These are phyloP conservation scores for Mustela lutreola DNA, from an alignment of 2,113 vertebrate species.

Conservation along the genomic window DNA sequence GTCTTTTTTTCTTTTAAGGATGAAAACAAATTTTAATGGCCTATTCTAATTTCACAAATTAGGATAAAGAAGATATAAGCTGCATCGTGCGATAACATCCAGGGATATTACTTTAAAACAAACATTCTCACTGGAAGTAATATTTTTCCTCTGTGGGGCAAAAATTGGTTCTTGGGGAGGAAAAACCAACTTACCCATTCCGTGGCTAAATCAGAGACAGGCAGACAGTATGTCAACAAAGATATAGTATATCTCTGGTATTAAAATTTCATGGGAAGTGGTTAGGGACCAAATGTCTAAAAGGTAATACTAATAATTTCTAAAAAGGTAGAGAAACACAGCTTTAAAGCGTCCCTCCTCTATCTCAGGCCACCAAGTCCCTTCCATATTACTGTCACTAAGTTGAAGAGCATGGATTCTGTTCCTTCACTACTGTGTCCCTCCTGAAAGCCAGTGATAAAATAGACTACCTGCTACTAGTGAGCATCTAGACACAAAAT, in stretches of 20 bases:
- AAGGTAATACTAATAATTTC: background rate
- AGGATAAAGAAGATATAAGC: constrained; percentile 31
- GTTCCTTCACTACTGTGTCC: background rate
- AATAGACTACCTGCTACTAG: background rate
- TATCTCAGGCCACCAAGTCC: background rate
- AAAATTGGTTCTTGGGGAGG: background rate
- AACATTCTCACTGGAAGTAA: background rate
- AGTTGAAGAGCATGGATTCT: background rate
- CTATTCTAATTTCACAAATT: constrained; percentile 57
- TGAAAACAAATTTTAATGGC: constrained; percentile 55
- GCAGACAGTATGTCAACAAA: background rate
- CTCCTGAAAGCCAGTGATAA: background rate
- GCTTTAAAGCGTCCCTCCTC: background rate
- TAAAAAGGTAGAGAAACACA: background rate
- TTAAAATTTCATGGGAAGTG: background rate
- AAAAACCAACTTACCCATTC: background rate
- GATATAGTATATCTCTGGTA: background rate
- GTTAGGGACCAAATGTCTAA: background rate
- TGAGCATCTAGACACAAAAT: background rate
- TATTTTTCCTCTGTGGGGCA: background rate
- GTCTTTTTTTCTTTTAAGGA: constrained; percentile 53
- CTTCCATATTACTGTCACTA: background rate
- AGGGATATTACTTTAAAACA: background rate
- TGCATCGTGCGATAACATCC: background rate
- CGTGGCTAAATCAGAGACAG: background rate